A percentile compares a stretch with the other conserved stretches of the same genome.
Conservation (phyloP, 2,113 vertebrate species). For the Lophura nycthemera region DNA sequence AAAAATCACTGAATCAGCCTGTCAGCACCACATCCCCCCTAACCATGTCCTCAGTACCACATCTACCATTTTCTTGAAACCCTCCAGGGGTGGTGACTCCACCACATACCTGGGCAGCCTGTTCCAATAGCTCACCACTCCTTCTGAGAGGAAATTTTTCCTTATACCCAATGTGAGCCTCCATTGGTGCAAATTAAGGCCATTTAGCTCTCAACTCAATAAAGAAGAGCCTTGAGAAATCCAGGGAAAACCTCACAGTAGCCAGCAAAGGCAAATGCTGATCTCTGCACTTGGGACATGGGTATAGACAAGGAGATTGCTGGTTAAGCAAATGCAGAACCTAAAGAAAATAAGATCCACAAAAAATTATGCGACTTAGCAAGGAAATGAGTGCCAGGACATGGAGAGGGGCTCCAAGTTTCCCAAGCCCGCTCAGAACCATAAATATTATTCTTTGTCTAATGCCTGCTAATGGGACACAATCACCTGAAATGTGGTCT, state of each 20-base stretch:
- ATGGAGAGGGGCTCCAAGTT: not conserved
- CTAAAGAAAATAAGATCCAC: not conserved
- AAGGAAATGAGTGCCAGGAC: not conserved
- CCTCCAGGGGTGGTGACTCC: too few species aligned
- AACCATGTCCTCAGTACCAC: too few species aligned
- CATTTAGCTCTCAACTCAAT: too few species aligned
- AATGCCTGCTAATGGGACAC: not conserved
- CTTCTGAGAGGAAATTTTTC: too few species aligned
- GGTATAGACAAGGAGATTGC: not conserved
- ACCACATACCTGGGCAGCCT: too few species aligned
- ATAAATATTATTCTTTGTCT: not conserved
- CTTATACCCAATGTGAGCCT: too few species aligned
- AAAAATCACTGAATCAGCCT: too few species aligned
- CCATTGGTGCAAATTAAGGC: too few species aligned
- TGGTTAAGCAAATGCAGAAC: not conserved
- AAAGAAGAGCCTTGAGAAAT: not conserved
- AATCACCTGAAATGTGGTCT: not conserved
- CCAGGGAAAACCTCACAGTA: not conserved
- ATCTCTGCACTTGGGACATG: rapidly evolving
- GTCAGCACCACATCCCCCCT: too few species aligned
- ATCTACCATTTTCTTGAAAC: too few species aligned
- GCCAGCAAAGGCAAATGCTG: not conserved
- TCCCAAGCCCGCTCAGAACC: not conserved
- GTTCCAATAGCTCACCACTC: too few species aligned
- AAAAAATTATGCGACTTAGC: not conserved